Conservation (phyloP, 2,888 invertebrate genomes). For the Dolichomitus sp. region DNA sequence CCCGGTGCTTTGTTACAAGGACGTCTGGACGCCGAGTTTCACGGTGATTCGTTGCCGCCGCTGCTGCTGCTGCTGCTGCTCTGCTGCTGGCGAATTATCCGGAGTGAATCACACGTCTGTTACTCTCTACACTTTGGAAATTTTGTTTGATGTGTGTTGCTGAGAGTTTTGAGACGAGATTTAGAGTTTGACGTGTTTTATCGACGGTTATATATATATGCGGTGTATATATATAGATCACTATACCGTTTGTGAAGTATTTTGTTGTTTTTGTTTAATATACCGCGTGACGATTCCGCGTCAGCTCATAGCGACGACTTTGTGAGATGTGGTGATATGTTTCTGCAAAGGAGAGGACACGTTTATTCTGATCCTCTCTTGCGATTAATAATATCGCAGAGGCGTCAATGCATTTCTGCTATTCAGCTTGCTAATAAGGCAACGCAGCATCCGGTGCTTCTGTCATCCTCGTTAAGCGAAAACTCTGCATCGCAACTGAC, state of each 20-base stretch:
- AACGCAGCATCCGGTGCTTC: constrained; percentile 38
- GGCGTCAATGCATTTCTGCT: constrained; percentile 22
- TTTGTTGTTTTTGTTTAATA: constrained; percentile 18
- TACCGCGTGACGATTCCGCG: not conserved
- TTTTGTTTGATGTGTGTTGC: constrained; percentile 1
- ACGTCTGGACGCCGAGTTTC: constrained; percentile 11
- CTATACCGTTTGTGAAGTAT: constrained; percentile 1
- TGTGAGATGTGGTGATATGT: constrained; percentile 67
- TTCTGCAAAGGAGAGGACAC: constrained; percentile 45
- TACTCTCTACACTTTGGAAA: not conserved
- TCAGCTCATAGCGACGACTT: not conserved
- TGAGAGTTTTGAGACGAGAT: not conserved
- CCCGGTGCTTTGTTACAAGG: not conserved
- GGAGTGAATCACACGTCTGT: not conserved
- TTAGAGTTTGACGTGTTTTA: not conserved
- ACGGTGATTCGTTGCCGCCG: constrained; percentile 29
- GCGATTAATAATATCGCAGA: constrained; percentile 17
- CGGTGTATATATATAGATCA: not conserved
- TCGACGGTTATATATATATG: not conserved
- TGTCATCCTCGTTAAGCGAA: constrained; percentile 29
- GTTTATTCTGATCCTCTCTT: constrained; percentile 27
- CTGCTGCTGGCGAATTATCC: not conserved
- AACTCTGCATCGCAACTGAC: constrained; percentile 73
- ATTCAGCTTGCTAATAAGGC: constrained; percentile 11
- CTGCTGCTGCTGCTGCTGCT: not conserved